Base-by-base conservation (phyloP, 2,797 vertebrate genomes). In the Siniperca scherzeri region DNA sequence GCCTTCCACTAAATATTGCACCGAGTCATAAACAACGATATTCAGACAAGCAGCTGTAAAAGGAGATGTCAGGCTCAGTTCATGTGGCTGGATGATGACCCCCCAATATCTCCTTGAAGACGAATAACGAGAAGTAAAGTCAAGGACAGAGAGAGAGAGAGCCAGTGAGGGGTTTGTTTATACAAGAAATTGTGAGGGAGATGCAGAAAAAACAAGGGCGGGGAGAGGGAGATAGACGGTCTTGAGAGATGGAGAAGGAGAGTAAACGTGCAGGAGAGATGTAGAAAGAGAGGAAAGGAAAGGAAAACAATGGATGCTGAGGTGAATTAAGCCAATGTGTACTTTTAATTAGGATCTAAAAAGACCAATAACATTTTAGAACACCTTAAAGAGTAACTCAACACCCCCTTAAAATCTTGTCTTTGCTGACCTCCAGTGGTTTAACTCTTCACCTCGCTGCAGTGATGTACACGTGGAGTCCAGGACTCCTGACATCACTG, bases 81-180 rank as follows among this genome's bases (percentile, higher is more conserved):
- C 71, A 84, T 90, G 80, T 78, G 80, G 81, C 78, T 70, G 80
- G 79, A 88, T 94, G 92, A 94, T 94, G 93, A 94, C 89, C 87
- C 61, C 62, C 55, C 30, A 56, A 72, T 79, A 84, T 87, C 90
- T 88, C 82, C 91, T 90, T 90, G 90, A 93, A 92, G 93, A 90
- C 8, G 74, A 89, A 92, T 92, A 90, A 92, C 40, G 50, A 92
- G 88, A 87, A 84, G 70, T 73, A 88, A 87, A 94, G 92, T 91
- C 93, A 92, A 95, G 92, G 93, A 91, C 87, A 71, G 67, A 71
- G 67, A 19, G 64, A 76, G 64, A 70, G 40, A 65, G 48, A 68
- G 67, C 16, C 57, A 76, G 74, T 56, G 76, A 90, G 85, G 80
- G 71, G 42, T 91, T 87, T 94, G 91, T 94, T 94, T 94, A 91